These are phyloP conservation scores for Elmis aenea DNA, from an alignment of 2,888 invertebrate species.

Conservation along the genomic window DNA sequence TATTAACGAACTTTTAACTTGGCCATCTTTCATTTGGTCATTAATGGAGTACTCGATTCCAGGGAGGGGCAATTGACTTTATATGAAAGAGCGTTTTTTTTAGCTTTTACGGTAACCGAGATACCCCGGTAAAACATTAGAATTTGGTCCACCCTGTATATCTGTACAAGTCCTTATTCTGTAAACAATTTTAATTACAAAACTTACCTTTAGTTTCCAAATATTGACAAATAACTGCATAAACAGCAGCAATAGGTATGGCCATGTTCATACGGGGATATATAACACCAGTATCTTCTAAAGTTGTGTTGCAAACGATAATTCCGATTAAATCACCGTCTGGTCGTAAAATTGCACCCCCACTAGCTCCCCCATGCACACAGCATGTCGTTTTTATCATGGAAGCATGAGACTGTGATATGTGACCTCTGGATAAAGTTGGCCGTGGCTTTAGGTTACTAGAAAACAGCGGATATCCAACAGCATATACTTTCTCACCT, in stretches of 20 bases:
- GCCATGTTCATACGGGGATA: conserved; percentile 59
- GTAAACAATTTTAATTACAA: not conserved
- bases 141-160: too few species aligned
- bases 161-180: too few species aligned
- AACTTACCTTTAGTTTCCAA: conserved; percentile 6
- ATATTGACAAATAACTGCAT: conserved; percentile 4
- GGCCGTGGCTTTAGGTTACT: conserved; percentile 46
- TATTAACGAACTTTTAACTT: too few species aligned
- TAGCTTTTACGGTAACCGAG: too few species aligned
- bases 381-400: conserved; percentile 60
- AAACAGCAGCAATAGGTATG: conserved; percentile 43
- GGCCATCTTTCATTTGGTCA: too few species aligned
- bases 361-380: conserved; percentile 58
- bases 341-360: conserved; percentile 54
- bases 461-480: conserved; percentile 55
- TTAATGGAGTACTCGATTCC: too few species aligned
- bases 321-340: conserved; percentile 51
- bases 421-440: conserved; percentile 52
- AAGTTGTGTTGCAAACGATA: conserved; percentile 55
- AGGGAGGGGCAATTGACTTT: too few species aligned
- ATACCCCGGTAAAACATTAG: too few species aligned
- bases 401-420: conserved; percentile 51
- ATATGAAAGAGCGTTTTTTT: too few species aligned
- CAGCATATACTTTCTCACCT: conserved; percentile 56
- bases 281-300: conserved; percentile 46